A percentile compares a stretch with the other conserved stretches of the same genome.
Evolutionary conservation across 92 coral and sea anemone species (phyloP).

Genomic region (Paramuricea clavata): DNA sequence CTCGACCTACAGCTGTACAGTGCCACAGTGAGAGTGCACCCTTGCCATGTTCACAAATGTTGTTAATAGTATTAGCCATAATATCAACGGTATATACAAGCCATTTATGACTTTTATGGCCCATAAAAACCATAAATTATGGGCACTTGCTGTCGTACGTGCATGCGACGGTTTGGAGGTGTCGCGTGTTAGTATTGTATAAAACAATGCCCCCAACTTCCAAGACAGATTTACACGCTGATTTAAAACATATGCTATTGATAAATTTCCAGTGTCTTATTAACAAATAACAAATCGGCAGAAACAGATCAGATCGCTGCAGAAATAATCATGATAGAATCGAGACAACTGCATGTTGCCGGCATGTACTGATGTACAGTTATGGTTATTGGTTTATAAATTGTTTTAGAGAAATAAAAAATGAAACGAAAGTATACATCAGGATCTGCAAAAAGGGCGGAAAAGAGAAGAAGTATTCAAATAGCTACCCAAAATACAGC

Average conservation of each 20-base stretch:
- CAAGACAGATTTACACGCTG: too few species aligned
- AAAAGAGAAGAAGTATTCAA: slow-evolving; percentile 25
- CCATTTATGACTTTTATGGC: neutral
- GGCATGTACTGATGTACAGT: neutral
- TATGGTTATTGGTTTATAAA: neutral
- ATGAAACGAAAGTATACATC: slow-evolving; percentile 23
- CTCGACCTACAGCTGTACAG: neutral
- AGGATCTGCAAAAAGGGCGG: slow-evolving; percentile 18
- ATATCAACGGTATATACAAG: neutral
- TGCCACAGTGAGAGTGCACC: slow-evolving; percentile 10
- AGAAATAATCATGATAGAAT: neutral
- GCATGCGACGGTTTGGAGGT: too few species aligned
- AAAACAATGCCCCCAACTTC: too few species aligned
- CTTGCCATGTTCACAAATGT: neutral
- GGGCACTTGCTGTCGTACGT: neutral
- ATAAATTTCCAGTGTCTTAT: too few species aligned
- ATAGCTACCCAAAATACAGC: slow-evolving; percentile 24
- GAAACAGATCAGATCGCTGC: too few species aligned
- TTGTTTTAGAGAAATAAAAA: slow-evolving; percentile 3
- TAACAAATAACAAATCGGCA: too few species aligned
- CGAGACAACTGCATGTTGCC: neutral
- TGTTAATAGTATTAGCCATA: neutral
- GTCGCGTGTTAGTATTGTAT: too few species aligned
- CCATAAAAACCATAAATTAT: too few species aligned
- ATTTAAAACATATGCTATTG: too few species aligned